Evolutionary conservation across 2,888 invertebrate genomes (phyloP).

Genomic region (Monopis laevigella): DNA sequence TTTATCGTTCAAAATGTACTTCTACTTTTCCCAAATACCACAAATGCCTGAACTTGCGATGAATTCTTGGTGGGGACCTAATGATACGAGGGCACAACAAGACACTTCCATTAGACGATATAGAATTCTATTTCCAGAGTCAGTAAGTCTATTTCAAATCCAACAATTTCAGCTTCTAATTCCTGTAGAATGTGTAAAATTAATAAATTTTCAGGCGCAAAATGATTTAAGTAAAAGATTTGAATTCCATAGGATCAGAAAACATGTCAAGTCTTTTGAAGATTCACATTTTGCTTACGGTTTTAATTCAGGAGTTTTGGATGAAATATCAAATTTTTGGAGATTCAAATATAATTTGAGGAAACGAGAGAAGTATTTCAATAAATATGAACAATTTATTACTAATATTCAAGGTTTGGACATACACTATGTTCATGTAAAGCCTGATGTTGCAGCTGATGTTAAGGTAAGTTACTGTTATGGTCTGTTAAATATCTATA

Average conservation of each 20-base stretch:
- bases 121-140: conserved; percentile 65
- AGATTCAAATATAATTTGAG: conserved; percentile 71
- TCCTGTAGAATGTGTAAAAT: neutral
- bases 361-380: conserved; percentile 71
- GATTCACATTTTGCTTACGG: conserved; percentile 82
- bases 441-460: conserved; percentile 45
- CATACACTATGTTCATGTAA: conserved; percentile 79
- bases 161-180: neutral
- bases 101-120: conserved; percentile 68
- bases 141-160: conserved; percentile 51
- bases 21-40: neutral
- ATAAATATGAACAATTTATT: conserved; percentile 77
- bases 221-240: conserved; percentile 63
- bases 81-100: conserved; percentile 22
- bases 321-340: conserved; percentile 80
- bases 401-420: conserved; percentile 78
- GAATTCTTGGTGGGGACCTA: conserved; percentile 39
- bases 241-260: conserved; percentile 41
- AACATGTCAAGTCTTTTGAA: conserved; percentile 51
- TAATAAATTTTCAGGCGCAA: conserved; percentile 54
- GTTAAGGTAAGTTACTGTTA: conserved; percentile 31
- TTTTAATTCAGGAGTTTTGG: conserved; percentile 74
- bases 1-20: neutral
- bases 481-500: too few relatives aligned
- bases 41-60: neutral